Evolutionary conservation across 1,140 invertebrate species (phyloP).

Genomic region (Harlomillsia oculata): DNA sequence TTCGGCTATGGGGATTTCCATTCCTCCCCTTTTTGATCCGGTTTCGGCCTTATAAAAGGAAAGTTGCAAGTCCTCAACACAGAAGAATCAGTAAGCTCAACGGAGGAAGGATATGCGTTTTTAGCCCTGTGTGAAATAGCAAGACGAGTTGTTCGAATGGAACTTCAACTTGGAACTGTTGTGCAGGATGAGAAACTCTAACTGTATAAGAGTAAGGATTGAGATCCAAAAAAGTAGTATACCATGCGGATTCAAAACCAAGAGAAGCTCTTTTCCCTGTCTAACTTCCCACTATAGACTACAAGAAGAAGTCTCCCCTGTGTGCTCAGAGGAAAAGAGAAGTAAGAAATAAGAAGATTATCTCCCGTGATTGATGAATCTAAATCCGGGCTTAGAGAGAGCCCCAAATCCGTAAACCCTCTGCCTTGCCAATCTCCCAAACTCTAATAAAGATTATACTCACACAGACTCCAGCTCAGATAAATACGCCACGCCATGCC

Average conservation of each 20-base stretch:
- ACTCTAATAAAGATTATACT: conserved; percentile 35
- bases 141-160: no score
- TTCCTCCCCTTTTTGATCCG: conserved; percentile 13
- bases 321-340: conserved; percentile 24
- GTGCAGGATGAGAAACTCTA: no score
- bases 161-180: no score
- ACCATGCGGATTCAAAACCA: no score
- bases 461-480: conserved; percentile 11
- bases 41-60: conserved; percentile 3
- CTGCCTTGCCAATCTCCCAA: conserved; percentile 32
- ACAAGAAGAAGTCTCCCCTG: conserved; percentile 20
- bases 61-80: no score
- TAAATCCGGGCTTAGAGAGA: conserved; percentile 34
- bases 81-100: no score
- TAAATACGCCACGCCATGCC: conserved; percentile 10
- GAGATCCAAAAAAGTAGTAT: no score
- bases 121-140: no score
- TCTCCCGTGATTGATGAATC: conserved; percentile 37
- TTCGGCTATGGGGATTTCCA: conserved; percentile 22
- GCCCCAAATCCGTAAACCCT: conserved; percentile 33
- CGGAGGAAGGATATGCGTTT: no score
- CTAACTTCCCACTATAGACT: background rate
- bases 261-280: conserved; percentile 1
- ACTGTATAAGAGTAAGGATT: no score
- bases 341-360: conserved; percentile 36